A percentile compares a stretch with the other conserved stretches of the same genome.
phyloP scores from a whole-genome alignment of 2,113 vertebrate species.

The Bufo bufo region DNA sequence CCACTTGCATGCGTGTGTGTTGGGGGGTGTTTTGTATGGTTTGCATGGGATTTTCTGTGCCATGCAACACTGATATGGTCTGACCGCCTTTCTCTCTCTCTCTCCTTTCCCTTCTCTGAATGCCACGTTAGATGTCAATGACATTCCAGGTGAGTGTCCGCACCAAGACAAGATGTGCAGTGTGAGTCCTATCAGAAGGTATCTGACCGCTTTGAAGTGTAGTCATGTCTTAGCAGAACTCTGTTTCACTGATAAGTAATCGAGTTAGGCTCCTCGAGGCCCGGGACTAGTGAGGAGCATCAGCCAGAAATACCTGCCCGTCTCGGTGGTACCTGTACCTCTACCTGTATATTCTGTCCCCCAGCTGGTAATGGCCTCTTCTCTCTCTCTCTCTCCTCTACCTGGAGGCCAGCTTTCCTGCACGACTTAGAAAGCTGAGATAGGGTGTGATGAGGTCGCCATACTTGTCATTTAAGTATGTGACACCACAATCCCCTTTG shows the following conservation, averaged over 20 bases:
- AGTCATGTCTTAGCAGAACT: neutral
- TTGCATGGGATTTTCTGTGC: conserved; percentile 82
- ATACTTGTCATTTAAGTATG: conserved; percentile 54
- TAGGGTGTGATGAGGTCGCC: conserved; percentile 33
- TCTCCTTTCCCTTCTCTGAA: conserved; percentile 70
- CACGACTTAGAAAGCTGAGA: conserved; percentile 40
- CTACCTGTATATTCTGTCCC: too few relatives aligned
- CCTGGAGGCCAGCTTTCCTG: conserved; percentile 30
- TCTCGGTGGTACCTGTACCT: too few relatives aligned
- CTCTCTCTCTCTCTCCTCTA: too few relatives aligned
- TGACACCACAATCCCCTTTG: conserved; percentile 28
- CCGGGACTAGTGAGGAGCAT: neutral
- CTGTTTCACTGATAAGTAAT: neutral
- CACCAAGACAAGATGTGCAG: conserved; percentile 8
- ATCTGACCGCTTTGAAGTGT: neutral
- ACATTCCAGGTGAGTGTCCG: conserved; percentile 90
- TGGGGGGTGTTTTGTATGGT: neutral
- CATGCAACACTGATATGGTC: conserved; percentile 72
- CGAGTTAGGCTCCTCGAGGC: neutral
- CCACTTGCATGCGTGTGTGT: conserved; percentile 73
- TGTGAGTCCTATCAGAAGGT: neutral
- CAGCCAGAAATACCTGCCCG: neutral
- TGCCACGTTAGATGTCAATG: conserved; percentile 85
- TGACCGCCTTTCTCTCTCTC: conserved; percentile 72
- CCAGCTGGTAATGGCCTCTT: too few relatives aligned